Percentiles rank a stretch among this genome's conserved stretches.
Evolutionary conservation across 2,113 vertebrate species (phyloP).

Genomic region (Oriolus oriolus): DNA sequence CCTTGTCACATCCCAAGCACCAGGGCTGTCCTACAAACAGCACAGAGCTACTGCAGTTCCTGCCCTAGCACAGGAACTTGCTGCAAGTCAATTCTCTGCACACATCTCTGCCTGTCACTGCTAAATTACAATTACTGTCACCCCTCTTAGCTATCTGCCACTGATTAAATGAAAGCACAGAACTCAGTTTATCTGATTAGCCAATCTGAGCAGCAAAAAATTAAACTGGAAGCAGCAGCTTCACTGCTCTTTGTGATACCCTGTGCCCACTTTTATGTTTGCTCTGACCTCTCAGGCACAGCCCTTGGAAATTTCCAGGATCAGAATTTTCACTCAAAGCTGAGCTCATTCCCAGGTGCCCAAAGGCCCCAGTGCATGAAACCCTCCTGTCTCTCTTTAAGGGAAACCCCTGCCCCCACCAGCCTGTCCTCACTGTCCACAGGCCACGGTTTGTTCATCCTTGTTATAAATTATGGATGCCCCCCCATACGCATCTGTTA

Average conservation of each 20-base stretch:
- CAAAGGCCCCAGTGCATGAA: background rate
- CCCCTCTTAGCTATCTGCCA: background rate
- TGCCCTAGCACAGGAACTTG: background rate
- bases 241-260: background rate
- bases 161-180: background rate
- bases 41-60: background rate
- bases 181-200: background rate
- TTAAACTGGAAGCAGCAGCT: background rate
- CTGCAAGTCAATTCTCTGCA: background rate
- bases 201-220: background rate
- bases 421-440: background rate
- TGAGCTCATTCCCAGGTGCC: background rate
- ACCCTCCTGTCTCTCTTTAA: background rate
- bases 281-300: background rate
- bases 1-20: background rate
- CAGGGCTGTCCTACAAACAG: background rate
- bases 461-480: slow-evolving; percentile 56
- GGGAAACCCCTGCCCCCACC: background rate
- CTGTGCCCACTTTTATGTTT: background rate
- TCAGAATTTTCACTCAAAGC: background rate
- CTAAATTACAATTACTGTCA: background rate
- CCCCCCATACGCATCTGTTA: background rate
- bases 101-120: background rate
- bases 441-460: background rate
- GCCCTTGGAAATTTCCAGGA: background rate